Evolutionary conservation across 2,797 vertebrate genomes (phyloP).

Genomic region (Craterocephalus amniculus): DNA sequence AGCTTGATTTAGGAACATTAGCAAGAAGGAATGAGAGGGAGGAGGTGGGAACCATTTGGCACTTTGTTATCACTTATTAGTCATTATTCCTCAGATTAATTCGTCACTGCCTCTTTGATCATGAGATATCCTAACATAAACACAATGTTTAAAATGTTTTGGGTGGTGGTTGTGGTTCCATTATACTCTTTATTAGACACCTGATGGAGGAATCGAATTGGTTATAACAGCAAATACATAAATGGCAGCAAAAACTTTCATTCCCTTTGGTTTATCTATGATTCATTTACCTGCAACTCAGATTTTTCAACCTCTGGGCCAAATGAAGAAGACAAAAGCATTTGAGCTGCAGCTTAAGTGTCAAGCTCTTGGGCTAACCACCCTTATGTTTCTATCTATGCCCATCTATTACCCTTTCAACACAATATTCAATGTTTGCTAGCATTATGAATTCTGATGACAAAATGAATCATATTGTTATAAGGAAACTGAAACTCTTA

Average conservation of each 20-base stretch:
- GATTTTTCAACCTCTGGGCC: background rate
- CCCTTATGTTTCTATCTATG: no score
- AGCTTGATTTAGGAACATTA: slow-evolving; percentile 66
- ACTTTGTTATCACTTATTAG: slow-evolving; percentile 61
- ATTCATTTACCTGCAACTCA: background rate
- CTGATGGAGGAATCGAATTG: no score
- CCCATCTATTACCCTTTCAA: no score
- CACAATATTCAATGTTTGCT: no score
- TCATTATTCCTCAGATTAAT: slow-evolving; percentile 43
- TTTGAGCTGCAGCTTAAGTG: background rate
- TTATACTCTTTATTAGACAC: no score
- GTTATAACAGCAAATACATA: no score
- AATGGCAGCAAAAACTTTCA: background rate
- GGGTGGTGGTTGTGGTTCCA: no score
- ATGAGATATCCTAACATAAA: slow-evolving; percentile 44
- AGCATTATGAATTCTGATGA: no score
- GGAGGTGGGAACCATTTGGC: slow-evolving; percentile 45
- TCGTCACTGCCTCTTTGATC: slow-evolving; percentile 13
- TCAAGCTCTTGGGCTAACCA: background rate
- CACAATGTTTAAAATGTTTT: slow-evolving; percentile 11
- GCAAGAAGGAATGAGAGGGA: slow-evolving; percentile 42
- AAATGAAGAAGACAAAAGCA: background rate
- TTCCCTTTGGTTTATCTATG: background rate
- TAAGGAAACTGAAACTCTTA: no score
- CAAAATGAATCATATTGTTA: no score